A percentile compares a stretch with the other conserved stretches of the same genome.
Conservation (phyloP, 1,140 invertebrate genomes). For the Ceratoteleas bidentatus region DNA sequence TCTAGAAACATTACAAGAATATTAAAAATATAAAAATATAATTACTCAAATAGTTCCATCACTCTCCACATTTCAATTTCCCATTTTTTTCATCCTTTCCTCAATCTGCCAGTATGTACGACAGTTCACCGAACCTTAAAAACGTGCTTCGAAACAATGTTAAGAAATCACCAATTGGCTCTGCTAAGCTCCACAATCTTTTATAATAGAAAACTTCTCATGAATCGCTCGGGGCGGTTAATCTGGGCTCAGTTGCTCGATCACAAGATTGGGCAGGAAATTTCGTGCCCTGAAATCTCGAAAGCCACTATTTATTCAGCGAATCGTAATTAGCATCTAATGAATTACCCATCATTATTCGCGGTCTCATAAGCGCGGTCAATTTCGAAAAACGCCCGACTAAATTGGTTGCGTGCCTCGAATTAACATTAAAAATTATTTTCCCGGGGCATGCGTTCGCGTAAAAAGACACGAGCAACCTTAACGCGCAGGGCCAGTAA, state of each 20-base stretch:
- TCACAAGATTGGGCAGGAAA: slow-evolving; percentile 17
- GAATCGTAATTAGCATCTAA: slow-evolving; percentile 27
- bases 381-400: slow-evolving; percentile 37
- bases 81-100: too few relatives aligned
- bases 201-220: too few relatives aligned
- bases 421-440: slow-evolving; percentile 52
- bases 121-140: too few relatives aligned
- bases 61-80: too few relatives aligned
- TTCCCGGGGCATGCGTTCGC: slow-evolving; percentile 25
- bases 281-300: slow-evolving; percentile 29
- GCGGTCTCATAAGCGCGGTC: slow-evolving; percentile 1
- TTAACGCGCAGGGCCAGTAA: slow-evolving; percentile 60
- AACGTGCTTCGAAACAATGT: too few relatives aligned
- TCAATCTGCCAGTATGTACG: too few relatives aligned
- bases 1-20: too few relatives aligned
- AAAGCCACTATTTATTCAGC: slow-evolving; percentile 28
- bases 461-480: slow-evolving; percentile 36
- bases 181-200: too few relatives aligned
- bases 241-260: neutral
- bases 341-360: slow-evolving; percentile 44
- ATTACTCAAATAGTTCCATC: too few relatives aligned
- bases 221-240: too few relatives aligned
- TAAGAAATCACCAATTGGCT: too few relatives aligned
- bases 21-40: too few relatives aligned
- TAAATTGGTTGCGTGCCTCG: slow-evolving; percentile 50